Base-by-base conservation (phyloP, 1,140 invertebrate species). In the Papilio helenus region DNA sequence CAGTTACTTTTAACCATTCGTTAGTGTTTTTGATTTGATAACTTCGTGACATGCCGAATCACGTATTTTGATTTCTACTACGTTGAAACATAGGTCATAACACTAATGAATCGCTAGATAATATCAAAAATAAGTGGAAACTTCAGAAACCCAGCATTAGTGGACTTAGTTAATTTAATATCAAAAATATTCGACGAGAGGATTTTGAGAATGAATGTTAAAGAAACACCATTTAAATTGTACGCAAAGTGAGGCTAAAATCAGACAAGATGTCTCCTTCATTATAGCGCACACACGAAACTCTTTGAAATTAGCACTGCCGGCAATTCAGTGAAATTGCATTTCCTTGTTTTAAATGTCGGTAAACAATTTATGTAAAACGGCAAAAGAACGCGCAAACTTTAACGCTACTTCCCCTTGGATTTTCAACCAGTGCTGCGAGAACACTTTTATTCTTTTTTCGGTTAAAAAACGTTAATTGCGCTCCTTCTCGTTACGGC, bases 291-390 rank as follows among this genome's bases (percentile, higher is more conserved):
- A 26, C 58, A 61, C 58, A 68, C 26, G 61, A 68, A 29, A 68
- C 26, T 26, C 61, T 77, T 23, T 61, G 76, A 44, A 77, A 77
- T 77, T 77, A 77, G 51, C 76, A 61, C 20, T 34, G 39, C 5
- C n/a, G 58, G 26, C 49, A 61, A 76, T 58, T 58, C 29, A 18
- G 9, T 8, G 29, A 39, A 77, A 77, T 61, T 77, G 76, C 76
- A 65, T 77, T 77, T 77, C 55, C 51, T 77, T 77, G 72, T 77
- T 76, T 77, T 77, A 77, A 77, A 77, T 77, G 76, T 77, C 76
- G 76, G 76, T 77, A 77, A 77, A 77, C 76, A 77, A 61, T 77
- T 77, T 77, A 77, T 77, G 76, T 61, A 61, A 61, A 77, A 77
- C 55, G 76, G 26, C 20, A 65, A 61, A 65, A 77, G 76, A 61